Evolutionary conservation across 2,113 vertebrate genomes (phyloP).

Genomic region (Notothenia coriiceps): DNA sequence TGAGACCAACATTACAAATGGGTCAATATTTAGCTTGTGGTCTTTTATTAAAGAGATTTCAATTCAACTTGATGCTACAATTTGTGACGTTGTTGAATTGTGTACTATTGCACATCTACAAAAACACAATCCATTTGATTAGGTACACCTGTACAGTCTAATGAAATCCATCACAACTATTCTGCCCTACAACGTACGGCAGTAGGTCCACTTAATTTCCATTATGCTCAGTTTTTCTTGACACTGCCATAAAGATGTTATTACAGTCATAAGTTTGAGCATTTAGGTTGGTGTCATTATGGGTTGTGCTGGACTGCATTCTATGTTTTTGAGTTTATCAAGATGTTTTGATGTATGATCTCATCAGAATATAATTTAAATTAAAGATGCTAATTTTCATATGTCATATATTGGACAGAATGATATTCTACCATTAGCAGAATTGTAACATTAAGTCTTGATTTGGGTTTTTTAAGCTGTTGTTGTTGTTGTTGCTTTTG

Average conservation of each 20-base stretch:
- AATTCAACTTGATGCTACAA: constrained; percentile 1
- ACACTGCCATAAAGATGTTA: no score
- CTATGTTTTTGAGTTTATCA: no score
- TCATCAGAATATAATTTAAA: no score
- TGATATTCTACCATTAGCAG: neutral
- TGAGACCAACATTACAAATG: neutral
- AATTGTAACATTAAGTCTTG: neutral
- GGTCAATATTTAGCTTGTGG: neutral
- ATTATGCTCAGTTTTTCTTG: neutral
- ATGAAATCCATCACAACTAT: neutral
- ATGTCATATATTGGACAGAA: neutral
- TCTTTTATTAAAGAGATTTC: neutral
- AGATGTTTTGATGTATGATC: no score
- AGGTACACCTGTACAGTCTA: constrained; percentile 2
- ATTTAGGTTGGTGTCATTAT: neutral
- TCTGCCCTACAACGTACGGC: no score
- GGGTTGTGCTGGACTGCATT: neutral
- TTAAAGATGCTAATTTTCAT: no score
- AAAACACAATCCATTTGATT: constrained; percentile 6
- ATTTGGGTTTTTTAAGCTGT: neutral
- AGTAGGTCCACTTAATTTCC: neutral
- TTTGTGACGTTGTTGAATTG: constrained; percentile 8
- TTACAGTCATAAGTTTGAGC: neutral
- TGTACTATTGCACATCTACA: neutral
- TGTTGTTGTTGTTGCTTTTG: neutral